Conservation (phyloP, 2,797 vertebrate genomes). For the Sebastolobus alascanus region DNA sequence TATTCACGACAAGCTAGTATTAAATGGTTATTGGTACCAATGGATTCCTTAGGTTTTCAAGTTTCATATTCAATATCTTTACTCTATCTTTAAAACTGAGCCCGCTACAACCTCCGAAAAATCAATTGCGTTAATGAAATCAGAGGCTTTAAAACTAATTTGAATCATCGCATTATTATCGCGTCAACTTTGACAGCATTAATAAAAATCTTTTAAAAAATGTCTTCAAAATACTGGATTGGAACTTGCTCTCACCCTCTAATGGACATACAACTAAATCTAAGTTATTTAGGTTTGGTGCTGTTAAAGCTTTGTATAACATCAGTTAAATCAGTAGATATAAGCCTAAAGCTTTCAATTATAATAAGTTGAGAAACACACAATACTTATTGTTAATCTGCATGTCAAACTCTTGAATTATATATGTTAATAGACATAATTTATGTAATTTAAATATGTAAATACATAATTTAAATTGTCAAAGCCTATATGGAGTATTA, state of each 20-base stretch:
- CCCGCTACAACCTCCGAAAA: too few relatives aligned
- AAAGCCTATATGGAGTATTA: neutral
- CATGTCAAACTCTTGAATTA: neutral
- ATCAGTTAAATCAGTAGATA: neutral
- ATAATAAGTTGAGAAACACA: neutral
- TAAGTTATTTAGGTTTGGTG: neutral
- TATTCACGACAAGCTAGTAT: too few relatives aligned
- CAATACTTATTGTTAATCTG: neutral
- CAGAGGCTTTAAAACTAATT: too few relatives aligned
- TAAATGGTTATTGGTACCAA: too few relatives aligned
- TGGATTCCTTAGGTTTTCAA: too few relatives aligned
- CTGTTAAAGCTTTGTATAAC: neutral
- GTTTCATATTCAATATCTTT: too few relatives aligned
- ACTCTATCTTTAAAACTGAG: too few relatives aligned
- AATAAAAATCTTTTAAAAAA: neutral
- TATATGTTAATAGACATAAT: neutral
- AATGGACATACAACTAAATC: neutral
- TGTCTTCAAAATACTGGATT: neutral
- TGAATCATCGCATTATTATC: too few relatives aligned
- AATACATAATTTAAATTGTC: neutral
- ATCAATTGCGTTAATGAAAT: too few relatives aligned
- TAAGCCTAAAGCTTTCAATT: neutral
- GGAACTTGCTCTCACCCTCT: neutral
- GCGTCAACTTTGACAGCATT: too few relatives aligned
- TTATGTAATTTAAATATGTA: neutral